Evolutionary conservation across 1,140 invertebrate species (phyloP).

Genomic region (Heliconius nattereri): DNA sequence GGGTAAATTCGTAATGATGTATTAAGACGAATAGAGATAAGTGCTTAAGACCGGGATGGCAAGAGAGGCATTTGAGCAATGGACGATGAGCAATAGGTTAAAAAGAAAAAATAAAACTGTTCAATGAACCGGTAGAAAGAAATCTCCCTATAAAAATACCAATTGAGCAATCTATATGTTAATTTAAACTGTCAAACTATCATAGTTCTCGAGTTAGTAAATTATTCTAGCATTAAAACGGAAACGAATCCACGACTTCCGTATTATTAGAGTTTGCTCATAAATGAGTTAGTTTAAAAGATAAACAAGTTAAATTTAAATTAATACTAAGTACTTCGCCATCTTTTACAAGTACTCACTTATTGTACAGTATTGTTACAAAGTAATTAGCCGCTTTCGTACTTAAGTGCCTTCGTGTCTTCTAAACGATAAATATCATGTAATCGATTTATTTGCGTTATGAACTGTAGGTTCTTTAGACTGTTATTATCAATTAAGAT

Average conservation of each 20-base stretch:
- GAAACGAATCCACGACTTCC: neutral
- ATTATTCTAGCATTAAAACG: conserved; percentile 12
- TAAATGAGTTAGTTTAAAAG: neutral
- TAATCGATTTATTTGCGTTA: conserved; percentile 19
- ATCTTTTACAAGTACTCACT: conserved; percentile 42
- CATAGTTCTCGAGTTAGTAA: too few relatives aligned
- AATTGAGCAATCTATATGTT: too few relatives aligned
- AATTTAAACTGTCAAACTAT: too few relatives aligned
- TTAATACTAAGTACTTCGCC: conserved; percentile 14
- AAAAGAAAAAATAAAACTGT: too few relatives aligned
- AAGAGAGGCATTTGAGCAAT: too few relatives aligned
- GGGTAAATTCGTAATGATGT: too few relatives aligned
- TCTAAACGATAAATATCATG: conserved; percentile 11
- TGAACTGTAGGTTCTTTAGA: neutral
- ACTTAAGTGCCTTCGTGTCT: neutral
- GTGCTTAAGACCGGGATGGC: too few relatives aligned
- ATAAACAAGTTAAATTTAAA: neutral
- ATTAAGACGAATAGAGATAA: too few relatives aligned
- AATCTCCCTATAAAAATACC: too few relatives aligned
- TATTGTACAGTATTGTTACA: conserved; percentile 47
- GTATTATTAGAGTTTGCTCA: neutral
- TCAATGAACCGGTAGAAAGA: too few relatives aligned
- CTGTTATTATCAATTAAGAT: neutral
- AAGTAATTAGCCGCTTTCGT: conserved; percentile 36
- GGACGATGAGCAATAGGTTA: too few relatives aligned